These are phyloP conservation scores for Pelobates fuscus DNA, from an alignment of 2,113 vertebrate genomes.

Conservation along the genomic window DNA sequence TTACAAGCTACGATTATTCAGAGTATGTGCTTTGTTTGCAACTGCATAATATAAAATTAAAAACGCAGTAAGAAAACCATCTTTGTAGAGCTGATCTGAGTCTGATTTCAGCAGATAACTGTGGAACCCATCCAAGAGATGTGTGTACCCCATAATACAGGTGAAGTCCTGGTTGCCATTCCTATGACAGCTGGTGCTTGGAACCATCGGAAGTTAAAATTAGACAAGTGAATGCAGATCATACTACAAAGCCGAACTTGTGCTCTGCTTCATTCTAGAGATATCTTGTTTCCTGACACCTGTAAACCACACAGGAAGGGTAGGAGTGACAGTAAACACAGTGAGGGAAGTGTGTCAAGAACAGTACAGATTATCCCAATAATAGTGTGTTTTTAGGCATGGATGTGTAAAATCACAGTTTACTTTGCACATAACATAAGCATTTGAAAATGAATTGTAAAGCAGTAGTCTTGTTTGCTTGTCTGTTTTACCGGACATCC, in stretches of 20 bases:
- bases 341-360: background rate
- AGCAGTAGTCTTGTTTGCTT: background rate
- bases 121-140: background rate
- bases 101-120: too few relatives aligned
- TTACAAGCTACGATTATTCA: too few relatives aligned
- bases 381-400: background rate
- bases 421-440: background rate
- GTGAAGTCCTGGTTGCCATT: constrained; percentile 6
- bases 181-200: constrained; percentile 6
- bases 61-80: too few relatives aligned
- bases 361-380: background rate
- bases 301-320: constrained; percentile 38
- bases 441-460: background rate
- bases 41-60: too few relatives aligned
- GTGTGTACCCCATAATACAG: constrained; percentile 23
- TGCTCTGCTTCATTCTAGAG: background rate
- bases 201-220: constrained; percentile 21
- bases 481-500: background rate
- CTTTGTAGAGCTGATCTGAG: too few relatives aligned
- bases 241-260: constrained; percentile 16
- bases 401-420: background rate
- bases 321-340: background rate
- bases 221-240: background rate
- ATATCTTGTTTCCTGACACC: constrained; percentile 29
- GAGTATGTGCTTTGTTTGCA: too few relatives aligned